Evolutionary conservation across 2,797 vertebrate species (phyloP).

Genomic region (Sandelia bainsii): DNA sequence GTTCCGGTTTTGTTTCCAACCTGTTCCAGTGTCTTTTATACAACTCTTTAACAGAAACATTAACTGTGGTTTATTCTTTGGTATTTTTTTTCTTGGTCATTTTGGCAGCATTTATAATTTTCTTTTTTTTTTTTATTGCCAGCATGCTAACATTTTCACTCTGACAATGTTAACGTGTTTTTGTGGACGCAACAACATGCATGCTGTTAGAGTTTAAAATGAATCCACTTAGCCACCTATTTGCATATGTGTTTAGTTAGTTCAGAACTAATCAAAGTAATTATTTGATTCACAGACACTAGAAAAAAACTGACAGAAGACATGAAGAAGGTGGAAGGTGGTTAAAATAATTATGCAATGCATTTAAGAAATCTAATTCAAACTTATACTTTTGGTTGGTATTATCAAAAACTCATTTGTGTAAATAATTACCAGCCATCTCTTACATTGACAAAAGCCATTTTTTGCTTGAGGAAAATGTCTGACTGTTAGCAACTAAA

Average conservation of each 20-base stretch:
- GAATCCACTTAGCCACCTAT: conserved; percentile 37
- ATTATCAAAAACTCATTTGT: too few relatives aligned
- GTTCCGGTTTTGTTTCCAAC: conserved; percentile 28
- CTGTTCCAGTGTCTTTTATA: background rate
- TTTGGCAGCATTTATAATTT: conserved; percentile 22
- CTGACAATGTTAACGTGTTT: conserved; percentile 21
- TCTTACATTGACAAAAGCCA: too few relatives aligned
- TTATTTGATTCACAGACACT: conserved; percentile 18
- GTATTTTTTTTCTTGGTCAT: background rate
- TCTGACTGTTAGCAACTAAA: too few relatives aligned
- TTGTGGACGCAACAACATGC: conserved; percentile 20
- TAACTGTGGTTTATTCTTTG: background rate
- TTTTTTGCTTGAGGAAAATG: too few relatives aligned
- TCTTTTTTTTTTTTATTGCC: background rate
- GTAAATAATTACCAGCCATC: too few relatives aligned
- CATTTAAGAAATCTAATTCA: background rate
- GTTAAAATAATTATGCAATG: background rate
- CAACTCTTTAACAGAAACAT: conserved; percentile 19
- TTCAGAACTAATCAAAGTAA: conserved; percentile 38
- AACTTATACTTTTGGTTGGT: background rate
- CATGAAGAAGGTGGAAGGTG: too few relatives aligned
- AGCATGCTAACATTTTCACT: conserved; percentile 11
- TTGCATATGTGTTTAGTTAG: conserved; percentile 39
- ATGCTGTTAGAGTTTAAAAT: conserved; percentile 39
- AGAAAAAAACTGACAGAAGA: conserved; percentile 12